Evolutionary conservation across 2,113 vertebrate species (phyloP).

Genomic region (Hippocampus abdominalis): DNA sequence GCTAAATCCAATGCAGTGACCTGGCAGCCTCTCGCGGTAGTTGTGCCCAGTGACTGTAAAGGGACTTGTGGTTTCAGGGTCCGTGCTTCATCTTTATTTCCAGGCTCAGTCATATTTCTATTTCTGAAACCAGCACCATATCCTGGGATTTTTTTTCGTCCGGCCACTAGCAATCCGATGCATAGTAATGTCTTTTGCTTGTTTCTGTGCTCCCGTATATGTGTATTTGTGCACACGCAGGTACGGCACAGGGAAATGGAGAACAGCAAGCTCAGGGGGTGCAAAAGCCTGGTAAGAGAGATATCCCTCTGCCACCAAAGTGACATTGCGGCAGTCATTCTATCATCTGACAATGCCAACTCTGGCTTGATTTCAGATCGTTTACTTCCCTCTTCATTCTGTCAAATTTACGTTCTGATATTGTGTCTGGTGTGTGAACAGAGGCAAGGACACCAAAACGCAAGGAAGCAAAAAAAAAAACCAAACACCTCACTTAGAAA

Average conservation of each 20-base stretch:
- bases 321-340: slow-evolving; percentile 6
- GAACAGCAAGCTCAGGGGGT: slow-evolving; percentile 76
- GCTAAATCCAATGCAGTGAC: slow-evolving; percentile 13
- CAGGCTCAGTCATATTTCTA: neutral
- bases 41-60: neutral
- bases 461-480: too few relatives aligned
- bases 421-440: neutral
- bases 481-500: too few relatives aligned
- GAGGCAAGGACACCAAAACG: neutral
- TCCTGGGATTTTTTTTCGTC: slow-evolving; percentile 6
- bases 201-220: slow-evolving; percentile 39
- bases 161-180: slow-evolving; percentile 7
- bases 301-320: slow-evolving; percentile 15
- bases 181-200: slow-evolving; percentile 41
- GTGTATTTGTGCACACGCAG: slow-evolving; percentile 57
- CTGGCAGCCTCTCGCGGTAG: slow-evolving; percentile 10
- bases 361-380: slow-evolving; percentile 9
- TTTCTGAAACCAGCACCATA: neutral
- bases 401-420: neutral
- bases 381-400: slow-evolving; percentile 12
- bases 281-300: slow-evolving; percentile 73
- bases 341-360: slow-evolving; percentile 9
- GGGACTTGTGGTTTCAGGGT: slow-evolving; percentile 3
- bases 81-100: slow-evolving; percentile 2
- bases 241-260: slow-evolving; percentile 80